Evolutionary conservation across 2,113 vertebrate genomes (phyloP), one percentile per base, ranked within the genome.

Genomic region (Percina caprodes): DNA sequence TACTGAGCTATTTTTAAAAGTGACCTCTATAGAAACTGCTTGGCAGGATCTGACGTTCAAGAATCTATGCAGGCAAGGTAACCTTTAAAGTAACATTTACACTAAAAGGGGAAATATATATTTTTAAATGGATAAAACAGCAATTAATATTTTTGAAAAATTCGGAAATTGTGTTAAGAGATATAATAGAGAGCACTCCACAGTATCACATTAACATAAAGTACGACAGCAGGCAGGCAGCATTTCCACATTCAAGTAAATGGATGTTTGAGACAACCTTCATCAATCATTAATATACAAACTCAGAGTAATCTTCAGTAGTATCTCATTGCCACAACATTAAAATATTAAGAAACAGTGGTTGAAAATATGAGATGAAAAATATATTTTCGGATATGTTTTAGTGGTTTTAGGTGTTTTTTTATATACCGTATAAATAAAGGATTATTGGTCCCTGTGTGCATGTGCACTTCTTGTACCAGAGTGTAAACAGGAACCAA

Each of bases 191-290:
- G 13, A 60, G 7, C 19, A 56, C 18, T 35, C 5, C 1, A 71
- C 52, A 3, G 11, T 54, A 10, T 26, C 6, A 82, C 66, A 65
- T 69, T 52, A 58, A 61, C 19, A 59, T 58, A 45, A n/a, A 19
- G 35, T 46, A 74, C 14, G 18, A 58, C 52, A 26, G 63, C 39
- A 71, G 23, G 13, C 39, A 18, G 56, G 33, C 24, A 65, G 69
- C 30, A 56, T 74, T 76, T 77, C 8, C 48, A 63, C 54, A 23
- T 81, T 86, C 72, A 87, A 82, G 78, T 85, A 79, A 45, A 74
- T 52, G 45, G 56, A 84, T 82, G 51, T 80, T 60, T 79, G 49
- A 74, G 4, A 60, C n/a, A 67, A 80, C 18, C 14, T 26, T 74
- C 6, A 42, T n/a, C 2, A 21, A 21, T 12, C 33, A 58, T 30